These are phyloP conservation scores for Oeneis ivallda DNA, from an alignment of 2,888 invertebrate species.

Conservation along the genomic window DNA sequence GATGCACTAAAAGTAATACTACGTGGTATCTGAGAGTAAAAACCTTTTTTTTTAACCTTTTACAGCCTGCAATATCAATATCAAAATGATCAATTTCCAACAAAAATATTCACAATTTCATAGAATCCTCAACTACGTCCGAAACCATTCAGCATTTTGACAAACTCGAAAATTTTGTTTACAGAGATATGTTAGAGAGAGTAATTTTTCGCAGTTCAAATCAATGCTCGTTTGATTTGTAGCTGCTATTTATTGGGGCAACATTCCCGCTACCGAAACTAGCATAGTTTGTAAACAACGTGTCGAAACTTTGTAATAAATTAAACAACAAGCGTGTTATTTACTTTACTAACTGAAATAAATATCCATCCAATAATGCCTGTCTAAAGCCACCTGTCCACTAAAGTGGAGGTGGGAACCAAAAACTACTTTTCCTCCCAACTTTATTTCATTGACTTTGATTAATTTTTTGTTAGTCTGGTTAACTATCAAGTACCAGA, in stretches of 20 bases:
- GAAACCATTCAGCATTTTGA: not conserved
- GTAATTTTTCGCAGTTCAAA: conserved; percentile 10
- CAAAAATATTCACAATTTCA: not conserved
- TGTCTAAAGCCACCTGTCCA: too few species aligned
- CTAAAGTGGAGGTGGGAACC: too few species aligned
- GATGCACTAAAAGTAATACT: too few species aligned
- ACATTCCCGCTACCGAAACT: conserved; percentile 12
- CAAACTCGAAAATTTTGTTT: conserved; percentile 12
- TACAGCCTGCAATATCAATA: too few species aligned
- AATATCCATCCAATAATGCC: not conserved
- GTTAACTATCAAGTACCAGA: too few species aligned
- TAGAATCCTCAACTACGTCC: not conserved
- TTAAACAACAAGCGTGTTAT: conserved; percentile 15
- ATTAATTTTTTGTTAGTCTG: too few species aligned
- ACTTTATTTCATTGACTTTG: too few species aligned
- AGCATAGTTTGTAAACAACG: conserved; percentile 7
- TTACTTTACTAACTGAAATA: not conserved
- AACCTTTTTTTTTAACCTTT: too few species aligned
- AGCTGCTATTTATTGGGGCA: conserved; percentile 15
- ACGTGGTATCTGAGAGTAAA: too few species aligned
- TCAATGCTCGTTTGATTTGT: conserved; percentile 20
- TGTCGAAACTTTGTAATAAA: conserved; percentile 13
- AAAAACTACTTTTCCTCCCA: too few species aligned
- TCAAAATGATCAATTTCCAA: not conserved
- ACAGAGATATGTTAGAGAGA: conserved; percentile 12